Evolutionary conservation across 2,113 vertebrate species (phyloP).

Genomic region (Gracilinanus agilis): DNA sequence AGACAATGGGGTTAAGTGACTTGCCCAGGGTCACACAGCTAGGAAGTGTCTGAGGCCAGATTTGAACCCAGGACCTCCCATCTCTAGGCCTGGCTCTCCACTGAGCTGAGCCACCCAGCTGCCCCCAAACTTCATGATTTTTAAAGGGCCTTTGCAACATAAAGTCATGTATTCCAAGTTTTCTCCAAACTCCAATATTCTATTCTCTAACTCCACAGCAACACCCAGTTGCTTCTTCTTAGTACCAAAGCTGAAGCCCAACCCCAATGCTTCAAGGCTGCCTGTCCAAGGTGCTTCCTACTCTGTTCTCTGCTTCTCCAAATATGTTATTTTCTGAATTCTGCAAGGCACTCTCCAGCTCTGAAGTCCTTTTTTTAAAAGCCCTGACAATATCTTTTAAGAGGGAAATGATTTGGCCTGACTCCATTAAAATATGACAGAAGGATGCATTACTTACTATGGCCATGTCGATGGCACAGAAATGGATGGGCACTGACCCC

Average conservation of each 20-base stretch:
- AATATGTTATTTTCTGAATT: not conserved
- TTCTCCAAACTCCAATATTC: not conserved
- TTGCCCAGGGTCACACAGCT: too few relatives aligned
- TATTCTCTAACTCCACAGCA: not conserved
- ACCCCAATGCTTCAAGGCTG: not conserved
- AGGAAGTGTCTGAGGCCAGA: too few relatives aligned
- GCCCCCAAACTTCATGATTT: not conserved
- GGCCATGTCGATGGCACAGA: not conserved
- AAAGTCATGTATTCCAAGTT: not conserved
- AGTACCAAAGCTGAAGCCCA: not conserved
- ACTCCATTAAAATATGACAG: not conserved
- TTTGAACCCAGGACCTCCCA: too few relatives aligned
- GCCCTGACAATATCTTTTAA: not conserved
- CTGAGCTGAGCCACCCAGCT: too few relatives aligned
- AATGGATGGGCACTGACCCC: not conserved
- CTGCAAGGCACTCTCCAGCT: not conserved
- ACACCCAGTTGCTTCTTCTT: not conserved
- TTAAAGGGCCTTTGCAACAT: not conserved
- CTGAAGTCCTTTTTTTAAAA: not conserved
- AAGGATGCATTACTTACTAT: not conserved
- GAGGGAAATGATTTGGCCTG: not conserved
- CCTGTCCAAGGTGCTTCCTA: not conserved
- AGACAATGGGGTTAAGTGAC: too few relatives aligned
- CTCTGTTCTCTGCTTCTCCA: not conserved
- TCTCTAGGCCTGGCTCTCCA: too few relatives aligned